phyloP scores from a whole-genome alignment of 2,797 vertebrate genomes.

The Scleropages formosus region DNA sequence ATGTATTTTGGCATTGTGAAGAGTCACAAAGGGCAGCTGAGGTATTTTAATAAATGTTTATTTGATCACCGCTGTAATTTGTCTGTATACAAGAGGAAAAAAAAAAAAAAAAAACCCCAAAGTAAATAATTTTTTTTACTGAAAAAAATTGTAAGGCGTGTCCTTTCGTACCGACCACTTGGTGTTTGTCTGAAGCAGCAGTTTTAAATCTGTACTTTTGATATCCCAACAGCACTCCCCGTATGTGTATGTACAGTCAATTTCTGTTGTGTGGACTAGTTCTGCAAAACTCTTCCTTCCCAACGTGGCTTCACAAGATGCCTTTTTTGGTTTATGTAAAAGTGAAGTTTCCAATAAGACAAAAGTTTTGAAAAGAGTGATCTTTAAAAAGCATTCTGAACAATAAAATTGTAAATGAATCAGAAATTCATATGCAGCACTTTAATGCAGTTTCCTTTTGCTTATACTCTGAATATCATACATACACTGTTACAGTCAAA shows the following conservation, averaged over 20 bases:
- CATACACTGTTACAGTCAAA: conserved; percentile 17
- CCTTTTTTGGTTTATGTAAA: conserved; percentile 48
- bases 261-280: conserved; percentile 17
- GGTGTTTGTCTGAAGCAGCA: conserved; percentile 59
- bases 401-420: conserved; percentile 17
- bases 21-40: background rate
- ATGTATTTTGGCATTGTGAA: no score
- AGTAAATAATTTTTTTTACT: conserved; percentile 64
- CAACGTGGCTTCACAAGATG: conserved; percentile 53
- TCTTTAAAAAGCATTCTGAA: conserved; percentile 52
- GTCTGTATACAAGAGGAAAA: conserved; percentile 78
- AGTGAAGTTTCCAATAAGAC: conserved; percentile 2
- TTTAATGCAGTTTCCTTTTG: conserved; percentile 10
- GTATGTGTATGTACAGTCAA: conserved; percentile 45
- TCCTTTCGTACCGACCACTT: conserved; percentile 65
- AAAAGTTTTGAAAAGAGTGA: conserved; percentile 54
- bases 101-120: conserved; percentile 70
- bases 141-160: conserved; percentile 73
- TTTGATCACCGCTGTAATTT: conserved; percentile 58
- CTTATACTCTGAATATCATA: conserved; percentile 3
- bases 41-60: conserved; percentile 69
- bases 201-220: conserved; percentile 53
- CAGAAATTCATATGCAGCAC: conserved; percentile 29
- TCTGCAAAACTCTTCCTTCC: conserved; percentile 54
- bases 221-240: conserved; percentile 45